Conservation (phyloP, 2,888 invertebrate species). For the Oscheius sp. region DNA sequence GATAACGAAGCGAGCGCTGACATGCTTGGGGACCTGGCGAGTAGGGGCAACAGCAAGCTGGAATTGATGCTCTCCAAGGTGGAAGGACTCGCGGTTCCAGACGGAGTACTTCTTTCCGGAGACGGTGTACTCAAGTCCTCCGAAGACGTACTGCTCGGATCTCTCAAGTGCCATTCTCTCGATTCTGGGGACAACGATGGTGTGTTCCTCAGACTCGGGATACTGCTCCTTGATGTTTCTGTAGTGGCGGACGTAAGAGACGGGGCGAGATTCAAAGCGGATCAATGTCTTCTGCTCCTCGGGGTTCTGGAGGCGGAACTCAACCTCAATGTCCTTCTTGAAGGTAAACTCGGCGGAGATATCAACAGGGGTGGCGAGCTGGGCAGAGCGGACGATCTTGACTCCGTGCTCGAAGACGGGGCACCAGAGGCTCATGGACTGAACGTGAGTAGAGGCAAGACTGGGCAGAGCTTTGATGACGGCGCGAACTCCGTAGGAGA, state of each 20-base stretch:
- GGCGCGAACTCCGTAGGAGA: constrained; percentile 41
- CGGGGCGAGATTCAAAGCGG: constrained; percentile 51
- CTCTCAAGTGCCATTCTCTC: constrained; percentile 44
- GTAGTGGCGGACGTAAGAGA: constrained; percentile 49
- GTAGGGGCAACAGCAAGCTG: constrained; percentile 24
- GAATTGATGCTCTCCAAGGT: constrained; percentile 35
- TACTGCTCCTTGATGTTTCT: constrained; percentile 34
- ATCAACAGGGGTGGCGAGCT: constrained; percentile 61
- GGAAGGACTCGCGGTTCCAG: constrained; percentile 51
- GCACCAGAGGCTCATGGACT: constrained; percentile 53
- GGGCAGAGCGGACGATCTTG: constrained; percentile 57
- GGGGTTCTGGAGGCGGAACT: constrained; percentile 43
- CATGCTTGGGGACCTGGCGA: constrained; percentile 19
- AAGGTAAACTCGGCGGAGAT: constrained; percentile 40
- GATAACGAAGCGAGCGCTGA: constrained; percentile 30
- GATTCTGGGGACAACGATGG: constrained; percentile 50
- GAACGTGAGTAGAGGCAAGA: constrained; percentile 54
- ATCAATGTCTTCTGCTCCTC: constrained; percentile 53
- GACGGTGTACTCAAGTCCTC: constrained; percentile 52
- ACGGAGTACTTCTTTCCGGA: constrained; percentile 51
- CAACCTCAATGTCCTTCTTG: constrained; percentile 43
- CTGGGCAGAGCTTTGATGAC: constrained; percentile 48
- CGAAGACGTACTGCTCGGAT: constrained; percentile 40
- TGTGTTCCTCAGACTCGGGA: constrained; percentile 60
- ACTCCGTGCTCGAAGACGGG: constrained; percentile 65